Conservation (phyloP, 2,888 invertebrate genomes). For the Oegoconia quadripuncta region DNA sequence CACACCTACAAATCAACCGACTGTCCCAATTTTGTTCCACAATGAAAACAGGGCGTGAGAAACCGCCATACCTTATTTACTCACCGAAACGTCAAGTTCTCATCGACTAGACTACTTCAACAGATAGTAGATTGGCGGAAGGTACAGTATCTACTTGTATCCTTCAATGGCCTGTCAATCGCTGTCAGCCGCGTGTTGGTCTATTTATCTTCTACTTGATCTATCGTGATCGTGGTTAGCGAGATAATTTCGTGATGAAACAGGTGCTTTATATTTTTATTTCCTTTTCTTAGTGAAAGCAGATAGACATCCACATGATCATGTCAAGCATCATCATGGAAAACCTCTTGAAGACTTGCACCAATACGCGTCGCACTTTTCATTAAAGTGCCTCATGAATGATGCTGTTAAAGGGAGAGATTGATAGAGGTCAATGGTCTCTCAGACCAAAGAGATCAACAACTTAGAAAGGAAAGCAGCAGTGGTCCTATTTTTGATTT, state of each 20-base stretch:
- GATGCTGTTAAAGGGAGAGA: no score
- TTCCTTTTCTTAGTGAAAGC: no score
- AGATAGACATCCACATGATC: no score
- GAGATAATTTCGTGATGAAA: slow-evolving; percentile 3
- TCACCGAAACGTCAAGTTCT: slow-evolving; percentile 1
- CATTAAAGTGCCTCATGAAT: no score
- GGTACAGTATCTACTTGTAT: slow-evolving; percentile 22
- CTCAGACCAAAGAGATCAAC: no score
- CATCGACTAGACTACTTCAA: slow-evolving; percentile 20
- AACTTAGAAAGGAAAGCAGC: no score
- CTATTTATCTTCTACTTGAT: slow-evolving; percentile 19
- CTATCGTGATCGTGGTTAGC: slow-evolving; percentile 20
- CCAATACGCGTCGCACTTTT: no score
- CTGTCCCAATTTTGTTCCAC: neutral
- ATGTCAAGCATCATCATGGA: no score
- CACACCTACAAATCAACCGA: no score
- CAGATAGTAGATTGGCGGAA: slow-evolving; percentile 37
- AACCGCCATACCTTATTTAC: slow-evolving; percentile 6
- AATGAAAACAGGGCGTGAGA: slow-evolving; percentile 9
- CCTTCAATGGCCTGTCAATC: slow-evolving; percentile 45
- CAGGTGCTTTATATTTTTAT: neutral
- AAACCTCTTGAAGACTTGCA: no score
- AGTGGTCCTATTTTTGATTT: no score
- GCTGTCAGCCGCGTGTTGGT: slow-evolving; percentile 27
- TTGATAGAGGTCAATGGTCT: no score